These are phyloP conservation scores for Sarcophaga peregrina DNA, from an alignment of 1,140 invertebrate species.

Conservation along the genomic window DNA sequence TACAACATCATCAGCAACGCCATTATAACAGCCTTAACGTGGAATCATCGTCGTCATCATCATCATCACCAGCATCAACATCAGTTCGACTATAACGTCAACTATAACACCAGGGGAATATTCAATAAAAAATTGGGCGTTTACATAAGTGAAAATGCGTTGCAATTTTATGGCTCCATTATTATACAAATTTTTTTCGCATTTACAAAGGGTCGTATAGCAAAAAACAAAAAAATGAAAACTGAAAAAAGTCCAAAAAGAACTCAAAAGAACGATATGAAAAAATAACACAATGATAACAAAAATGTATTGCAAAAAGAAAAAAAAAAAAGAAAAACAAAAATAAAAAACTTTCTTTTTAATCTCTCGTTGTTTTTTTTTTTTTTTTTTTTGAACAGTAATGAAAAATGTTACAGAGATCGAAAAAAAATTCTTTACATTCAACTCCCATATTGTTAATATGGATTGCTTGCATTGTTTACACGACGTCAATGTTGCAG, in stretches of 20 bases:
- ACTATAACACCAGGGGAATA: conserved; percentile 33
- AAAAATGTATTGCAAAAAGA: too few species aligned
- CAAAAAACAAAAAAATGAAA: neutral
- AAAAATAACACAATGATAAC: too few species aligned
- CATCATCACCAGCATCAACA: conserved; percentile 9
- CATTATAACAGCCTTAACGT: conserved; percentile 14
- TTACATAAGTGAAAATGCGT: conserved; percentile 42
- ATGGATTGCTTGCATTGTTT: neutral
- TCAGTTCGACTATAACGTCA: neutral
- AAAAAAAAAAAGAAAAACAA: too few species aligned
- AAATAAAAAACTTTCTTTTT: conserved; percentile 25
- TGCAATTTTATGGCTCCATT: conserved; percentile 42
- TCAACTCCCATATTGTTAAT: neutral
- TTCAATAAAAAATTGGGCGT: conserved; percentile 41
- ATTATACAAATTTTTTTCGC: conserved; percentile 20
- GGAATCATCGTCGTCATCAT: neutral
- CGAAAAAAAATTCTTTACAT: neutral
- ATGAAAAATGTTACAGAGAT: neutral
- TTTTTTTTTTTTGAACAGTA: neutral
- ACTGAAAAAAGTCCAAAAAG: conserved; percentile 15
- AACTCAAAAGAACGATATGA: neutral
- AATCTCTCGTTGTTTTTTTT: conserved; percentile 12
- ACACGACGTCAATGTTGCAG: neutral
- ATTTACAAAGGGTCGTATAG: neutral
- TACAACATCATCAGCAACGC: neutral